Evolutionary conservation across 2,888 invertebrate species (phyloP).

Genomic region (Yponomeuta plumbellus): DNA sequence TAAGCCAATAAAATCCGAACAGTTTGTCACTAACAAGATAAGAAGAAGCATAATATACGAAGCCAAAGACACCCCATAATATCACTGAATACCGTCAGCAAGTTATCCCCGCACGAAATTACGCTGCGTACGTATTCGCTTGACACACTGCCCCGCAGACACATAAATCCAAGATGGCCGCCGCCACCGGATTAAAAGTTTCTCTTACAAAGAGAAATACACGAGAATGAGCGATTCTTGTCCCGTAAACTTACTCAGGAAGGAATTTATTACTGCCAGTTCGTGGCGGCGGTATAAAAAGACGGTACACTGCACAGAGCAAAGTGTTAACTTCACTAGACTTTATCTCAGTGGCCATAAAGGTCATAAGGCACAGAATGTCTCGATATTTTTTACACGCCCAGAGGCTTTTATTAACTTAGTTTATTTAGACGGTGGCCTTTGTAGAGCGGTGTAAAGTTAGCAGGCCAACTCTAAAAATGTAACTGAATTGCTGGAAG

Average conservation of each 20-base stretch:
- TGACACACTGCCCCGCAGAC: slow-evolving; percentile 1
- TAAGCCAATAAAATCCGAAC: too few relatives aligned
- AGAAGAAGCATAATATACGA: neutral
- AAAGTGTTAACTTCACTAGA: neutral
- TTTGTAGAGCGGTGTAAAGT: slow-evolving; percentile 2
- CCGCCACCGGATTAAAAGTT: slow-evolving; percentile 7
- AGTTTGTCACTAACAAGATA: too few relatives aligned
- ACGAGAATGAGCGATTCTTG: neutral
- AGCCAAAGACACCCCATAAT: neutral
- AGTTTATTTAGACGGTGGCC: slow-evolving; percentile 7
- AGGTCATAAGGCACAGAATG: neutral
- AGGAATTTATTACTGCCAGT: neutral
- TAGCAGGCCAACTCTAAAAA: slow-evolving; percentile 24
- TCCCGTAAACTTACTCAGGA: neutral
- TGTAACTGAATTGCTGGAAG: slow-evolving; percentile 36
- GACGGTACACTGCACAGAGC: neutral
- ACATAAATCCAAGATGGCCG: slow-evolving; percentile 5
- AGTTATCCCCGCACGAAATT: neutral
- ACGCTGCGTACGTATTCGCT: neutral
- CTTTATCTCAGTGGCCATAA: neutral
- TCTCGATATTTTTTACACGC: neutral
- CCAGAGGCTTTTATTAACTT: slow-evolving; percentile 5
- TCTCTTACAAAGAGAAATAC: slow-evolving; percentile 4
- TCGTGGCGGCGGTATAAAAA: neutral
- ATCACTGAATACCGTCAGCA: neutral